Evolutionary conservation across 2,888 invertebrate genomes (phyloP), one percentile per base, ranked within the genome.

Genomic region (Drosophila quasianomalipes): DNA sequence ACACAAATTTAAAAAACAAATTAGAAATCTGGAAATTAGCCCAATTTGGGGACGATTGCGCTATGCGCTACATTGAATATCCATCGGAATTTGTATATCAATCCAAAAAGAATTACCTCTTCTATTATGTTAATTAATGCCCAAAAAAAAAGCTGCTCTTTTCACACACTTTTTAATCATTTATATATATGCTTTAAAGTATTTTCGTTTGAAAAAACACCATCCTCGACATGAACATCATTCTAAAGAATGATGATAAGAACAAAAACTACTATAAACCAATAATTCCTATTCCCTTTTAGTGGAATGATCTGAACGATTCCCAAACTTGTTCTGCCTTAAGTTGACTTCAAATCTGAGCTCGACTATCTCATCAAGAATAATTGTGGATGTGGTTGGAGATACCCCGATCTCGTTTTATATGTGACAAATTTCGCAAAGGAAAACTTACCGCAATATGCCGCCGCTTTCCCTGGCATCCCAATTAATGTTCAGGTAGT

Each of bases 401-500:
- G 9, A n/a, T n/a, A n/a, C n/a, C n/a, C n/a, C n/a, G n/a, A 14
- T 47, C 47, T 47, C 22, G 47, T 7, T 22, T 1, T 7, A 16
- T 26, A 16, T 16, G 22, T 16, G 47, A 47, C 4, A 7, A 16
- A 47, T 47, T 26, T 16, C 4, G 2, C 16, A 16, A 47, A 47
- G 4, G 16, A 26, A 2, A 41, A 33, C 71, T 54, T 92, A 95
- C 95, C 98, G 95, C 82, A 99, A 94, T 51, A 98, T 94, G 14
- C 99, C 99, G 5, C 99, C 99, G 92, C 95, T 95, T 89, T 96
- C 96, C 92, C 95, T 95, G 63, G 96, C 95, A 93, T 98, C 96
- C 99, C 99, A 99, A 94, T 98, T 96, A 91, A 96, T 95, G 94
- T 99, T 99, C 90, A 99, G 95, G 94, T 99, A 99, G 94, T 99